Percentiles rank a stretch among this genome's conserved stretches.
Evolutionary conservation across 2,113 vertebrate genomes (phyloP).

Genomic region (Cervus canadensis): DNA sequence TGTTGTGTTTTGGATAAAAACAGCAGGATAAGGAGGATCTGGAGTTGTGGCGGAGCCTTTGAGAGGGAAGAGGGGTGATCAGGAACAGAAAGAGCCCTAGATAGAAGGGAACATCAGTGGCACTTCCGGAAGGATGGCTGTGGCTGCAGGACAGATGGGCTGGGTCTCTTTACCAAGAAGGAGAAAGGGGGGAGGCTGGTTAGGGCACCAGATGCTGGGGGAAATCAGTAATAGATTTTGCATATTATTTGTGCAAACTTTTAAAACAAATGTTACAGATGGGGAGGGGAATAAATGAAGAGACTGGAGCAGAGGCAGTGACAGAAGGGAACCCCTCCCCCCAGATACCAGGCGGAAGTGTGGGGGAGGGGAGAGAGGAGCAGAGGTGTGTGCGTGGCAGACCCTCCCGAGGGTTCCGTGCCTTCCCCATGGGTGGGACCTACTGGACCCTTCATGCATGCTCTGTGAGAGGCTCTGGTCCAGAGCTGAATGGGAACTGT

Average conservation of each 20-base stretch:
- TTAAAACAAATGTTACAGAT: background rate
- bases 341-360: background rate
- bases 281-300: background rate
- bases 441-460: background rate
- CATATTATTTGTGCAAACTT: background rate
- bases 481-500: background rate
- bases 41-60: background rate
- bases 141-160: background rate
- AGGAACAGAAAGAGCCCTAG: background rate
- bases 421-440: background rate
- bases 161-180: background rate
- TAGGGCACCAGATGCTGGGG: background rate
- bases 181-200: background rate
- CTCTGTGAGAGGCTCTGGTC: background rate
- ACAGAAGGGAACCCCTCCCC: background rate
- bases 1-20: background rate
- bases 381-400: background rate
- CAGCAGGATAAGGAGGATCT: background rate
- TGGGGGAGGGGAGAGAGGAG: background rate
- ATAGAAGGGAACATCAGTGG: background rate
- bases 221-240: background rate
- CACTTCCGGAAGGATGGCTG: rapidly evolving
- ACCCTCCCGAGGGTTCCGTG: rapidly evolving
- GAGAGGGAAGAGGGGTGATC: background rate
- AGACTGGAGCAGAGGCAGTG: background rate